Evolutionary conservation across 2,797 vertebrate species (phyloP).

Genomic region (Hippopotamyrus pictus): DNA sequence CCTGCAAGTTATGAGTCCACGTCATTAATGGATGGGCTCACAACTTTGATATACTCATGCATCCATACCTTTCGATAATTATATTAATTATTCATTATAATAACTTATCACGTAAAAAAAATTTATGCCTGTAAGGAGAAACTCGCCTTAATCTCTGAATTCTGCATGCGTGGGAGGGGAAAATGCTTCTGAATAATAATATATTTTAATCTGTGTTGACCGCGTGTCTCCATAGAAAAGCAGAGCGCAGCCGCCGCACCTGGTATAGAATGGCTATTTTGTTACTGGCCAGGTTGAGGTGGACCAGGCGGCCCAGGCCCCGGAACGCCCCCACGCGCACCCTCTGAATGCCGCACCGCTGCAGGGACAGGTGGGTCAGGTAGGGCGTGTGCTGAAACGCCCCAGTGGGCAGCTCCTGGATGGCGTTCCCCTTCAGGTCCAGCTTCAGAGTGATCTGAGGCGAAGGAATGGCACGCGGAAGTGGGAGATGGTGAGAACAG

Average conservation of each 20-base stretch:
- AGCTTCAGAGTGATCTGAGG: conserved; percentile 78
- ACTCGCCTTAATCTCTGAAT: neutral
- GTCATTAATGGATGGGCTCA: neutral
- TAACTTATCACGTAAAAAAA: neutral
- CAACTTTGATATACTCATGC: neutral
- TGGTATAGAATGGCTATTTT: conserved; percentile 77
- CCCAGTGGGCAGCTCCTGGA: conserved; percentile 59
- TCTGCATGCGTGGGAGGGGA: neutral
- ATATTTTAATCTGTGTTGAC: neutral
- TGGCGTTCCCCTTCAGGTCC: conserved; percentile 72
- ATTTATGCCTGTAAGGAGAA: neutral
- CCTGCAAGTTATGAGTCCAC: neutral
- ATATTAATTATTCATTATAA: neutral
- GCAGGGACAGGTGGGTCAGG: conserved; percentile 79
- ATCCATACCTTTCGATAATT: neutral
- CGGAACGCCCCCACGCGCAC: conserved; percentile 86
- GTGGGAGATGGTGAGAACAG: neutral
- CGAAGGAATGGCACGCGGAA: neutral
- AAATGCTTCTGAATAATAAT: neutral
- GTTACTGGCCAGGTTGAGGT: conserved; percentile 83
- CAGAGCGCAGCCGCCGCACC: conserved; percentile 32
- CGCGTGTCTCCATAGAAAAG: neutral
- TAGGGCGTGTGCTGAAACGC: conserved; percentile 74
- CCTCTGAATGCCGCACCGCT: conserved; percentile 68
- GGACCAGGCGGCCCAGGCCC: conserved; percentile 75